Evolutionary conservation across 2,888 invertebrate genomes (phyloP), one percentile per base, ranked within the genome.

Genomic region (Venusia cambrica): DNA sequence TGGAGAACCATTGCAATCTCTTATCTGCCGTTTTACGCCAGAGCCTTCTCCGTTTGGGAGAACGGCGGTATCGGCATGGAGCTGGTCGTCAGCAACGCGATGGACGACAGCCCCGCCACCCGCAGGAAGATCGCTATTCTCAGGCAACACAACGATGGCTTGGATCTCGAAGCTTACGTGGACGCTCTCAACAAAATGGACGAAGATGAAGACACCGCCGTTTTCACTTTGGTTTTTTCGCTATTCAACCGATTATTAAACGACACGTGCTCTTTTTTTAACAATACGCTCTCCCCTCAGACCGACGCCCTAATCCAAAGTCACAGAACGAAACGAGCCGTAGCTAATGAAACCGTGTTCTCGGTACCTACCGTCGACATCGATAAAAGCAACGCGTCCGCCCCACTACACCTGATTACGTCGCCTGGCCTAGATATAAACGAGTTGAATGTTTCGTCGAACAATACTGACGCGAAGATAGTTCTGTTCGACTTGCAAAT

Each of bases 41-140:
- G 90, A 48, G 66, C 88, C 11, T 69, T 81, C 39, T 74, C 88
- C 20, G 70, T 90, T 11, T 90, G 90, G 89, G 78, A 89, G 54
- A 73, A 73, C 44, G 90, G 89, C 4, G 90, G 90, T 1, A 69
- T 90, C 3, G 74, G 73, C 1, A 64, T 87, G 36, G 81, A 85
- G 33, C 57, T 85, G 11, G 41, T 47, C 0, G 73, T 64, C 16
- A 75, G 73, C 43, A 60, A 68, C 16, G 48, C 61, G 13, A 71
- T 37, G 32, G 57, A 54, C 9, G 67, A 45, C 33, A 57, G 43
- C 32, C 54, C 40, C 2, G 27, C 57, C 2, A 69, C 74, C 52
- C 51, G 54, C 4, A 67, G 64, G 47, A 54, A 78, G 15, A 33
- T 51, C 8, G 60, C 63, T 2, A 71, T 84, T 45, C 48, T 85